Conservation (phyloP, 2,888 invertebrate species). For the Pristionchus entomophagus region DNA sequence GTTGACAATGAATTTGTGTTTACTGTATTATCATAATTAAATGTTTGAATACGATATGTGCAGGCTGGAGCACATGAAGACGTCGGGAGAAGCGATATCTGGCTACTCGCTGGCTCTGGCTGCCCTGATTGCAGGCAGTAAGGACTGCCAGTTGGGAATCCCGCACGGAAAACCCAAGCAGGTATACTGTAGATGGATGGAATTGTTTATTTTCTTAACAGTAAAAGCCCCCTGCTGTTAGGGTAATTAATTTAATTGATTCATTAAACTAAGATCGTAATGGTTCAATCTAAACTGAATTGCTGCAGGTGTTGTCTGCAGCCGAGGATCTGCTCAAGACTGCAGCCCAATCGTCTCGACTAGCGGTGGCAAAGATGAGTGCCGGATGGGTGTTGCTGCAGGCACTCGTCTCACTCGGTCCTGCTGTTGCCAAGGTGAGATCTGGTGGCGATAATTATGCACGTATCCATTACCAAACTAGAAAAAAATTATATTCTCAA, state of each 20-base stretch:
- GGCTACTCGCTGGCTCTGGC: slow-evolving; percentile 94
- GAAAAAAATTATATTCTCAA: too few species aligned
- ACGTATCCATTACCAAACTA: too few species aligned
- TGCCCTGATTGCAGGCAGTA: slow-evolving; percentile 90
- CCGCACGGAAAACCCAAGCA: slow-evolving; percentile 94
- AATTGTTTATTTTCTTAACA: not conserved
- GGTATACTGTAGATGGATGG: slow-evolving; percentile 78
- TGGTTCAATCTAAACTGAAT: too few species aligned
- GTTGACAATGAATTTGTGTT: too few species aligned
- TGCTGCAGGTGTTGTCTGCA: slow-evolving; percentile 86
- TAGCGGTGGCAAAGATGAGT: slow-evolving; percentile 94
- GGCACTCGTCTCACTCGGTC: slow-evolving; percentile 92
- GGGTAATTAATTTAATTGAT: too few species aligned
- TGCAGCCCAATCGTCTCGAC: slow-evolving; percentile 94
- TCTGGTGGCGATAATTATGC: too few species aligned
- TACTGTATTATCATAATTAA: not conserved
- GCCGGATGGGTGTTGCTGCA: slow-evolving; percentile 98
- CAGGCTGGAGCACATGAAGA: slow-evolving; percentile 89
- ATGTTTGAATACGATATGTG: slow-evolving; percentile 79
- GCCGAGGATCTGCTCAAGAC: slow-evolving; percentile 96
- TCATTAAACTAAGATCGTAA: too few species aligned
- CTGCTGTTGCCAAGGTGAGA: slow-evolving; percentile 54
- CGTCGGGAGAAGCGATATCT: slow-evolving; percentile 84
- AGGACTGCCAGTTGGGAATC: slow-evolving; percentile 91
- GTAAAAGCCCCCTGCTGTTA: not conserved